Base-by-base conservation (phyloP, 2,888 invertebrate genomes). In the Opisthograptis luteolata region DNA sequence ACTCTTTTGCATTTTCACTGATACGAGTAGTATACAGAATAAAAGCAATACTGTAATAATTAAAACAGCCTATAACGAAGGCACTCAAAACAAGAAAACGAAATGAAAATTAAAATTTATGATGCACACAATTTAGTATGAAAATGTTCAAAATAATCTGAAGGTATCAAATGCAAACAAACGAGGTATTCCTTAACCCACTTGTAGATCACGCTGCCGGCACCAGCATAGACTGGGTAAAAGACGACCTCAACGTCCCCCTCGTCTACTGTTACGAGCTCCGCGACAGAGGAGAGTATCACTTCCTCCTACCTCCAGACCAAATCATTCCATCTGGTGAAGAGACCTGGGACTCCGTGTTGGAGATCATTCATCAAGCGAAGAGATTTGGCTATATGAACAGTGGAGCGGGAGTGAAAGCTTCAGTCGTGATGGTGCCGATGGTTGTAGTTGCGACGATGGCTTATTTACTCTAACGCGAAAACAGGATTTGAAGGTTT, bases 151-250 rank as follows among this genome's bases (percentile, higher is more conserved):
- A 7, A 10, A 10, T 5, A 25, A 13, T 12, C n/a, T n/a, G n/a
- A n/a, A n/a, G n/a, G n/a, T n/a, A n/a, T n/a, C n/a, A n/a, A n/a
- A n/a, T n/a, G n/a, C 0, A 10, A 28, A 28, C 12, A 12, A 30
- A 2, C 13, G n/a, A 7, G 12, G 1, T 36, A 7, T 7, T 17
- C 19, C 2, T 13, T 22, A 1, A n/a, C n/a, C n/a, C 12, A 72
- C 70, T 3, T 68, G 94, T 70, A 94, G 94, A 94, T 68, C 66
- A 84, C 0, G 94, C 94, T 0, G 91, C 93, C 2, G 96, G 96
- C 0, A 91, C 92, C 3, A 94, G 94, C 36, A 76, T 94, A 32
- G 97, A 97, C 68, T 97, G 95, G 94, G 95, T 94, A 0, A 94
- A 96, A 67, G 95, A 92, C 0, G 87, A 77, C 0, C 84, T 92